Percentiles rank a stretch among this genome's conserved stretches.
These are phyloP conservation scores for Sinocyclocheilus rhinocerous DNA, from an alignment of 2,113 vertebrate species.

Conservation along the genomic window DNA sequence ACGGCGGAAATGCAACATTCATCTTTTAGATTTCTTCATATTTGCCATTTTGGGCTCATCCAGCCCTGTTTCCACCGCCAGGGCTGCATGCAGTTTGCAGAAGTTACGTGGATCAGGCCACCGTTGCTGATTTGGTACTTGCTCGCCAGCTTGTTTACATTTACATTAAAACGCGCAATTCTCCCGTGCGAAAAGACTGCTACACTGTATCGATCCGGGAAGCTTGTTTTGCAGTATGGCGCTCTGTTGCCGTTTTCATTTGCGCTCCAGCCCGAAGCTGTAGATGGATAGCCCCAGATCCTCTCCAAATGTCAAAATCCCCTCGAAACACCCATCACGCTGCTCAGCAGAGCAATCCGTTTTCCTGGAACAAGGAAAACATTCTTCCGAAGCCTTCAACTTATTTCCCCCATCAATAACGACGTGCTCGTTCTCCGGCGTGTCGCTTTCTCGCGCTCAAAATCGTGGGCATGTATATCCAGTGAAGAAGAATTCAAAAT, in stretches of 20 bases:
- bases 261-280: constrained; percentile 52
- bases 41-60: constrained; percentile 61
- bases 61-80: constrained; percentile 59
- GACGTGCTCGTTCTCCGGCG: constrained; percentile 28
- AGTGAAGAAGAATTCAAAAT: constrained; percentile 45
- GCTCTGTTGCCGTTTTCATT: constrained; percentile 33
- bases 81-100: constrained; percentile 56
- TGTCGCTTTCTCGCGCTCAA: constrained; percentile 11
- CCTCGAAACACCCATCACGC: constrained; percentile 62
- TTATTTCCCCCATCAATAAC: constrained; percentile 68
- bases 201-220: constrained; percentile 33
- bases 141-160: constrained; percentile 47
- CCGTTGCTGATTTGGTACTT: constrained; percentile 27
- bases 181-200: constrained; percentile 10
- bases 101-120: constrained; percentile 60
- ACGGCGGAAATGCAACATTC: constrained; percentile 61
- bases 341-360: constrained; percentile 57
- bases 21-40: constrained; percentile 66
- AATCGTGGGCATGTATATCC: constrained; percentile 44
- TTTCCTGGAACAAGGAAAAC: constrained; percentile 57
- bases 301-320: constrained; percentile 62
- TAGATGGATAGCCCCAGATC: constrained; percentile 38
- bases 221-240: constrained; percentile 32
- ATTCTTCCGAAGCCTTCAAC: constrained; percentile 61
- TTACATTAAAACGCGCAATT: constrained; percentile 3